Percentiles rank a stretch among this genome's conserved stretches.
Conservation (phyloP, 2,113 vertebrate species). For the Corvus hawaiiensis region DNA sequence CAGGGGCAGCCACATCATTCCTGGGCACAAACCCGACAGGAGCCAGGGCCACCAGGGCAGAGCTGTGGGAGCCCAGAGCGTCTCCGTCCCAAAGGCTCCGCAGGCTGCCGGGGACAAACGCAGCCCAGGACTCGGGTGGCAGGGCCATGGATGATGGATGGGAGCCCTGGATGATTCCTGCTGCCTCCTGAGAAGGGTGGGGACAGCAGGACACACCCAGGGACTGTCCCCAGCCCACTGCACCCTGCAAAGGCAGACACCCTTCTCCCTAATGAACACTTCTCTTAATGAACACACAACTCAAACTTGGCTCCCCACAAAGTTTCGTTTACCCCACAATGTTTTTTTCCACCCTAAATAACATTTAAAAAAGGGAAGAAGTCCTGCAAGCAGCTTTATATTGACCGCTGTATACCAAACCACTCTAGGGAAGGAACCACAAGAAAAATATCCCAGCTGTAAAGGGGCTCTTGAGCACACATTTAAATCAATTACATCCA, state of each 20-base stretch:
- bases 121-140: not conserved
- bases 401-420: not conserved
- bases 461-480: not conserved
- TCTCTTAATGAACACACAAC: not conserved
- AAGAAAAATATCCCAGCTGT: not conserved
- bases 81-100: not conserved
- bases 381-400: constrained; percentile 33
- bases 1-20: not conserved
- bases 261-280: not conserved
- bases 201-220: fast-evolving
- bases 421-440: not conserved
- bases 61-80: not conserved
- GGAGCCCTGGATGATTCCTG: not conserved
- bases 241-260: not conserved
- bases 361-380: constrained; percentile 6
- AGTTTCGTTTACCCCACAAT: constrained; percentile 69
- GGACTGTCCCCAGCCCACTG: not conserved
- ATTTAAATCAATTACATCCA: not conserved
- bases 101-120: too few species aligned
- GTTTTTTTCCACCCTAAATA: not conserved
- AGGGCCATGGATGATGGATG: not conserved
- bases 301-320: not conserved
- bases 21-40: fast-evolving
- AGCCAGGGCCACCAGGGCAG: not conserved
- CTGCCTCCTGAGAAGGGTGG: not conserved